phyloP scores from a whole-genome alignment of 2,888 invertebrate species.

The Epiblema foenella region DNA sequence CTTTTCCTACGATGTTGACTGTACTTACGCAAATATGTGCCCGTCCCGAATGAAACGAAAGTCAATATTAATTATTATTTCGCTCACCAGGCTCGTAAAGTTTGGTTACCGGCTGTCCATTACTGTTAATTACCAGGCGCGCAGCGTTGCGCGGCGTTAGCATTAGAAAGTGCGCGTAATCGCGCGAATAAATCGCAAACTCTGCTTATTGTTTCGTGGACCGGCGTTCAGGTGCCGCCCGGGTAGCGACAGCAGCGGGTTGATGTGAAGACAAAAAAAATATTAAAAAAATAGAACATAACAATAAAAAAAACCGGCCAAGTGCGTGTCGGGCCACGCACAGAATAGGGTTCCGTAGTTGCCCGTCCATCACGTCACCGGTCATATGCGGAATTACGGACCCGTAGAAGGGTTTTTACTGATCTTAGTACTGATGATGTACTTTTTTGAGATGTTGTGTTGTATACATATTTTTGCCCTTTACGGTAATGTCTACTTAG shows the following conservation, averaged over 20 bases:
- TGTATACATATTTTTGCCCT: too few species aligned
- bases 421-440: too few species aligned
- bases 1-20: neutral
- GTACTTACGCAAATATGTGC: neutral
- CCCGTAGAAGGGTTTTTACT: too few species aligned
- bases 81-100: slow-evolving; percentile 47
- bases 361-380: too few species aligned
- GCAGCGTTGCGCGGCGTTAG: slow-evolving; percentile 34
- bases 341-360: too few species aligned
- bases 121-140: slow-evolving; percentile 55
- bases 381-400: too few species aligned
- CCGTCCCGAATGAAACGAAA: slow-evolving; percentile 22
- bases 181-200: slow-evolving; percentile 58
- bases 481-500: too few species aligned
- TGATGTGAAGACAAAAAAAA: neutral
- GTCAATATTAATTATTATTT: slow-evolving; percentile 43
- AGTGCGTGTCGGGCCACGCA: too few species aligned
- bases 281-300: too few species aligned
- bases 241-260: slow-evolving; percentile 61
- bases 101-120: slow-evolving; percentile 55
- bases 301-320: too few species aligned
- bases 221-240: slow-evolving; percentile 71
- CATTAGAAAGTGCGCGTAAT: slow-evolving; percentile 45
- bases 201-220: slow-evolving; percentile 69
- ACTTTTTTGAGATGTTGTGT: too few species aligned